Evolutionary conservation across 2,888 invertebrate genomes (phyloP), one percentile per base, ranked within the genome.

Genomic region (Lobophora halterata): DNA sequence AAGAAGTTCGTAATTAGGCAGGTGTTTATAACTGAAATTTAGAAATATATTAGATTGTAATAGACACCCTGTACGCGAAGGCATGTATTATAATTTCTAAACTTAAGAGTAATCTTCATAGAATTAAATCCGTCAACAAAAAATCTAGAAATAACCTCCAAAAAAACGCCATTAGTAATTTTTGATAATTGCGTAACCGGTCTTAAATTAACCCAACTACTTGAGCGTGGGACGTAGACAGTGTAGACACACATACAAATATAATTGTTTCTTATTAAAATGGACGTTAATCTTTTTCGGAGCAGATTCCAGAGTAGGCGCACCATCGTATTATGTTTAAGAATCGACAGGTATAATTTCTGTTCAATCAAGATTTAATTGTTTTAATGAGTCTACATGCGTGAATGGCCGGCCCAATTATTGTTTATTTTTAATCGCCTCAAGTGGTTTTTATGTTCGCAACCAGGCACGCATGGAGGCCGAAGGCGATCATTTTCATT

Each of bases 341-440:
- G 75, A 85, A 86, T 87, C 87, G 87, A 87, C 87, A 87, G 86
- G 86, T 87, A 87, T 87, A 87, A 87, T 87, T 87, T 87, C 74
- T 80, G 87, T 87, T 86, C 87, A 87, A 87, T 87, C 87, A 87
- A 87, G 87, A 87, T 87, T 87, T 87, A 87, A 87, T 87, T 87
- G 87, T 87, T 87, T 87, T 87, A 87, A 87, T 87, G 87, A 87
- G 86, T 67, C 82, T 72, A 70, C 86, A 86, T 87, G 87, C 87
- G 87, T 87, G 87, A 87, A 87, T 85, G 78, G 85, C 71, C 85
- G 82, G 80, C 71, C 81, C 87, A 87, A 87, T 87, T 87, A 87
- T 85, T 87, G 87, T 87, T 87, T 87, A 87, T 87, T 87, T 87
- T 87, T 87, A 87, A 87, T 87, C 85, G 87, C 86, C 87, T 63